Conservation (phyloP, 2,888 invertebrate species). For the Heteropelma amictum region DNA sequence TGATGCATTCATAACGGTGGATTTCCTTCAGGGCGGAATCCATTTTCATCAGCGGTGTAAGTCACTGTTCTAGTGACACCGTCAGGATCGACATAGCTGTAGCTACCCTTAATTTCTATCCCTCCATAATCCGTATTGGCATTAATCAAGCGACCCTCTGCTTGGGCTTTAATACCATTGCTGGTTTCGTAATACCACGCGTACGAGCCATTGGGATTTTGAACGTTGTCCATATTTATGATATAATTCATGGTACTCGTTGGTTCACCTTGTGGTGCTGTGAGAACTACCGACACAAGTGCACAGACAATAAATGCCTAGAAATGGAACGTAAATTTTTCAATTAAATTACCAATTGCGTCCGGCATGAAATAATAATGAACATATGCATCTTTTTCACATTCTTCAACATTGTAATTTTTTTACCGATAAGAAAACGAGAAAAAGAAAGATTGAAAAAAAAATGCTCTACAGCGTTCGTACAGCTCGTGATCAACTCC, state of each 20-base stretch:
- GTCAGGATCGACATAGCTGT: slow-evolving; percentile 81
- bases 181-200: slow-evolving; percentile 77
- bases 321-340: neutral
- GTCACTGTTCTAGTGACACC: slow-evolving; percentile 81
- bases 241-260: slow-evolving; percentile 68
- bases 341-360: no score
- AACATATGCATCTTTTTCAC: no score
- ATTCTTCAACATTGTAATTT: no score
- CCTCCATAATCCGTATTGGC: slow-evolving; percentile 80
- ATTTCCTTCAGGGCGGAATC: slow-evolving; percentile 82
- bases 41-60: slow-evolving; percentile 85
- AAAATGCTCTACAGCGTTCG: neutral
- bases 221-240: slow-evolving; percentile 71
- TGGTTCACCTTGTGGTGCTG: slow-evolving; percentile 60
- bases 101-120: slow-evolving; percentile 77
- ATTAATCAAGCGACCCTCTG: slow-evolving; percentile 80
- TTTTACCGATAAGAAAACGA: neutral
- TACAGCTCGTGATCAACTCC: neutral
- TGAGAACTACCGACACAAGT: slow-evolving; percentile 60
- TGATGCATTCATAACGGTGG: slow-evolving; percentile 73
- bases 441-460: neutral
- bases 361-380: no score
- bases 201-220: slow-evolving; percentile 74
- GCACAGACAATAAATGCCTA: slow-evolving; percentile 49
- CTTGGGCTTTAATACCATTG: slow-evolving; percentile 78